phyloP scores from a whole-genome alignment of 2,888 invertebrate species.

The Argyresthia goedartella region DNA sequence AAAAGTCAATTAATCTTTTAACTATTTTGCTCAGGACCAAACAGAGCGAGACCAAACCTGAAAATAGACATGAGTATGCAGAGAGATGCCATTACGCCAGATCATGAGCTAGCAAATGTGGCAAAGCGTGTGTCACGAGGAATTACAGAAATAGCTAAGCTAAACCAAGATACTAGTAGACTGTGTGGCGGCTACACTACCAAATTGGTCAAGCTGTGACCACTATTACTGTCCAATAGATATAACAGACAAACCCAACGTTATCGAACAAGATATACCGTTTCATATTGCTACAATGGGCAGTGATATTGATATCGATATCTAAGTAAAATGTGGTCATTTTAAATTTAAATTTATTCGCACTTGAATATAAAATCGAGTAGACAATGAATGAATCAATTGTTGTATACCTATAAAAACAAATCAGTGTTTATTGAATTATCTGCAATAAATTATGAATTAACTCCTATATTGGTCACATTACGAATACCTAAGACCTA shows the following conservation, averaged over 20 bases:
- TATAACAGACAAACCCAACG: conserved; percentile 18
- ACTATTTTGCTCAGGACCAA: not conserved
- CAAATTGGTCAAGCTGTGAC: not conserved
- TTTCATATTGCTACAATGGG: not conserved
- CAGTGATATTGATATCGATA: not conserved
- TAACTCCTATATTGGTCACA: not conserved
- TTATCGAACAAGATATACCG: conserved; percentile 8
- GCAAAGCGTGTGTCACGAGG: not conserved
- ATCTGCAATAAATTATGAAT: not conserved
- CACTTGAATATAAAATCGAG: not conserved
- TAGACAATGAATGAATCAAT: not conserved
- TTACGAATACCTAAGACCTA: not conserved
- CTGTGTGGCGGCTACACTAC: not conserved
- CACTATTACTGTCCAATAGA: not conserved
- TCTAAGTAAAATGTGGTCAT: not conserved
- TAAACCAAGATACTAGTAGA: not conserved
- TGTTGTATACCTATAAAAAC: not conserved
- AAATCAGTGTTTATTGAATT: not conserved
- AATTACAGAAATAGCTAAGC: not conserved
- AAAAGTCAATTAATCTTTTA: not conserved
- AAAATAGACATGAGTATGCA: not conserved
- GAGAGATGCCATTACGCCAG: not conserved
- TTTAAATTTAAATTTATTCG: not conserved
- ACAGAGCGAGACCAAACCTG: not conserved
- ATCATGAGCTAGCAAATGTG: not conserved